Conservation (phyloP, 2,888 invertebrate genomes). For the Nemoura dubitans region DNA sequence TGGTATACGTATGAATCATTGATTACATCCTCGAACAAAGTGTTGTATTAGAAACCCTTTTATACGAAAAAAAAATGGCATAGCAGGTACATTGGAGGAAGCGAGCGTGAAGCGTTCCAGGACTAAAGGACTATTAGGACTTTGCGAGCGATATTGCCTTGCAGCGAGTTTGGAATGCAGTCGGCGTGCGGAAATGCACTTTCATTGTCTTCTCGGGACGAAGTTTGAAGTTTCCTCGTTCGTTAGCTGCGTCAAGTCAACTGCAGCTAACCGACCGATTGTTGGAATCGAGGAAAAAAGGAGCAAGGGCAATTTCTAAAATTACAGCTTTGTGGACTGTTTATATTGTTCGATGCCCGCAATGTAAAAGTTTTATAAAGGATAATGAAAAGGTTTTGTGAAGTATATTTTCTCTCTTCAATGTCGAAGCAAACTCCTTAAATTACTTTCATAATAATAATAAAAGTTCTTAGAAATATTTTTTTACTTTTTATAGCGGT, state of each 20-base stretch:
- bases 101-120: background rate
- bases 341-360: background rate
- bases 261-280: background rate
- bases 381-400: background rate
- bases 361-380: background rate
- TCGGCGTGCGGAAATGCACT: background rate
- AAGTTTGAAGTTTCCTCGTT: background rate
- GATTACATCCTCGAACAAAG: background rate
- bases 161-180: too few relatives aligned
- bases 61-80: background rate
- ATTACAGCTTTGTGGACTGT: background rate
- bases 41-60: background rate
- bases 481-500: background rate
- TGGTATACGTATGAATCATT: conserved; percentile 13
- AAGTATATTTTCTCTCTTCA: background rate
- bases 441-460: background rate
- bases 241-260: background rate
- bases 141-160: too few relatives aligned
- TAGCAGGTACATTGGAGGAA: background rate
- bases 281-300: background rate
- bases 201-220: background rate
- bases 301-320: background rate
- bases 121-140: background rate
- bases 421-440: background rate
- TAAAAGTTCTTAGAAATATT: background rate